These are phyloP conservation scores for Tortricodes alternella DNA, from an alignment of 2,888 invertebrate genomes.

Conservation along the genomic window DNA sequence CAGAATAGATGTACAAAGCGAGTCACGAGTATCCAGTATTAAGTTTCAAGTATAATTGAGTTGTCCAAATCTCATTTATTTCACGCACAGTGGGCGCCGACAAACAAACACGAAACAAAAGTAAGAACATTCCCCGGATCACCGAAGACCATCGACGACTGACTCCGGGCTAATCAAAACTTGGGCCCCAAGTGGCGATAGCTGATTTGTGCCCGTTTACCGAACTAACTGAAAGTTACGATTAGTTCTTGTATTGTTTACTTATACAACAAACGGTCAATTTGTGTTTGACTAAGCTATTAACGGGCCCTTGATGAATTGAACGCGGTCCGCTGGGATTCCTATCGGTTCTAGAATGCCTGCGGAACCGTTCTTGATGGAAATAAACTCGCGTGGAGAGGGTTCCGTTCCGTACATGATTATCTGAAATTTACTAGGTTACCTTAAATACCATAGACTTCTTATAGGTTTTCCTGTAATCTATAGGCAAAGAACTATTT, in stretches of 20 bases:
- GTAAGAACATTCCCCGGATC: slow-evolving; percentile 42
- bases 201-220: slow-evolving; percentile 36
- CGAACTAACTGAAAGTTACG: slow-evolving; percentile 58
- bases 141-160: slow-evolving; percentile 31
- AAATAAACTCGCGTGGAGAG: too few relatives aligned
- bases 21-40: slow-evolving; percentile 31
- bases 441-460: too few relatives aligned
- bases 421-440: too few relatives aligned
- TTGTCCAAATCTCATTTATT: slow-evolving; percentile 49
- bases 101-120: slow-evolving; percentile 49
- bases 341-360: neutral
- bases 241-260: slow-evolving; percentile 57
- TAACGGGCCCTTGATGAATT: slow-evolving; percentile 18
- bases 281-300: slow-evolving; percentile 26
- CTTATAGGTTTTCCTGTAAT: too few relatives aligned
- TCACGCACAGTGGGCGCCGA: slow-evolving; percentile 43
- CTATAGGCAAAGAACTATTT: too few relatives aligned
- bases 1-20: slow-evolving; percentile 1
- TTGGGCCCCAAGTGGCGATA: slow-evolving; percentile 42
- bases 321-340: neutral
- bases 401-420: too few relatives aligned
- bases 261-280: slow-evolving; percentile 28
- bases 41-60: slow-evolving; percentile 48
- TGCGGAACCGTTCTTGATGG: neutral
- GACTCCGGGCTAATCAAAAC: slow-evolving; percentile 57